A percentile compares a stretch with the other conserved stretches of the same genome.
These are phyloP conservation scores for Leuciscus waleckii DNA, from an alignment of 2,797 vertebrate genomes.

Conservation along the genomic window DNA sequence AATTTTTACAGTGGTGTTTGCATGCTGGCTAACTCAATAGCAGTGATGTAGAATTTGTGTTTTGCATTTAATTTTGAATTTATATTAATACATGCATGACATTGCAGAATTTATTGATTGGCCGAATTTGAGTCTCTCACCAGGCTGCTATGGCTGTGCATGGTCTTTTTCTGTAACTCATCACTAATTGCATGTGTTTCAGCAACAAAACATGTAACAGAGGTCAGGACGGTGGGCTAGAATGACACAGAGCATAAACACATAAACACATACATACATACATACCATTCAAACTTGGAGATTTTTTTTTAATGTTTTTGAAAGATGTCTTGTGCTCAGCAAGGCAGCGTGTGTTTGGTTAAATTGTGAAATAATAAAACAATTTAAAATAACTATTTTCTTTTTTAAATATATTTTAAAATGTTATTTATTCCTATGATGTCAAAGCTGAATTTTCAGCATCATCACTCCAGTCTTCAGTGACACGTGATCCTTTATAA, in stretches of 20 bases:
- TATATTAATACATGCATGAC: slow-evolving; percentile 30
- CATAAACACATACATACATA: background rate
- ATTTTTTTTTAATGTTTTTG: background rate
- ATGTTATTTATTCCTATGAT: no score
- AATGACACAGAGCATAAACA: slow-evolving; percentile 34
- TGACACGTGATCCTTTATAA: background rate
- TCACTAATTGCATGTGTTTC: slow-evolving; percentile 56
- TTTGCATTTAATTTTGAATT: slow-evolving; percentile 12
- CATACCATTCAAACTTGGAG: background rate
- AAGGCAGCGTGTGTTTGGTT: background rate
- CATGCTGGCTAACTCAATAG: slow-evolving; percentile 58
- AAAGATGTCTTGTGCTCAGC: slow-evolving; percentile 1
- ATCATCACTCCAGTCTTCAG: background rate
- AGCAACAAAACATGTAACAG: slow-evolving; percentile 15
- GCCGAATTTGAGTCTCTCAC: slow-evolving; percentile 43
- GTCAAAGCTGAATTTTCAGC: background rate
- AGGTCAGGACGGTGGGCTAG: slow-evolving; percentile 42
- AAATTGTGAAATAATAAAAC: background rate
- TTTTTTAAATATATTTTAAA: background rate
- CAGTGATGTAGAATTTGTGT: background rate
- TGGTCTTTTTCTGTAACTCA: slow-evolving; percentile 13
- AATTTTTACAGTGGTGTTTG: slow-evolving; percentile 63
- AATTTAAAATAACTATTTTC: background rate
- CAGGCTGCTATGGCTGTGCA: slow-evolving; percentile 1
- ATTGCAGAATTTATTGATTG: slow-evolving; percentile 19